Conservation (phyloP, 2,113 vertebrate species). For the Pelusios castaneus region DNA sequence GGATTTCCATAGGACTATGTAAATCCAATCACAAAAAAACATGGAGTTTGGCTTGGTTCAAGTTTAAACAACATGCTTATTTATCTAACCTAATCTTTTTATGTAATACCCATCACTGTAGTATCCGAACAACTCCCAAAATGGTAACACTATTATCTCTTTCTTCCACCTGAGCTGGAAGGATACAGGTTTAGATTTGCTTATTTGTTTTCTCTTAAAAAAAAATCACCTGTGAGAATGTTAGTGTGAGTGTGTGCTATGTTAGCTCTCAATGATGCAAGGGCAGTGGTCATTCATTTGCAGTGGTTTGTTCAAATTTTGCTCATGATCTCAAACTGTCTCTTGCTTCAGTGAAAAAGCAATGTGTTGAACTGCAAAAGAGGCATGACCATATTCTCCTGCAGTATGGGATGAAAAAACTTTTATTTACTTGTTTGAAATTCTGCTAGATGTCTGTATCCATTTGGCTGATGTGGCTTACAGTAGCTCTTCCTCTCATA, state of each 20-base stretch:
- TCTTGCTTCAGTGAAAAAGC: not conserved
- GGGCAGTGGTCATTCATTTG: not conserved
- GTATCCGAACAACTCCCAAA: not conserved
- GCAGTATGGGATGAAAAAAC: not conserved
- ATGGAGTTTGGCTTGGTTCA: not conserved
- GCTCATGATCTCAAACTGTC: not conserved
- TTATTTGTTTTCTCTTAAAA: not conserved
- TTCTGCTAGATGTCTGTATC: not conserved
- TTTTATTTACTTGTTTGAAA: not conserved
- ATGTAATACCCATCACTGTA: not conserved
- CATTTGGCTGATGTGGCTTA: not conserved
- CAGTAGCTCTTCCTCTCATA: not conserved
- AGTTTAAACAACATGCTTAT: fast-evolving
- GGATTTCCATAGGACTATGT: not conserved
- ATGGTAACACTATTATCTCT: not conserved
- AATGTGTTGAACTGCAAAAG: not conserved
- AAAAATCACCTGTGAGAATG: not conserved
- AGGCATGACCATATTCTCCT: not conserved
- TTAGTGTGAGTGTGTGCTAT: not conserved
- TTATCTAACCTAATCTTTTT: not conserved
- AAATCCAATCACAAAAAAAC: not conserved
- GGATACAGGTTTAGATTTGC: not conserved
- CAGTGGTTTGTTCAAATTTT: not conserved
- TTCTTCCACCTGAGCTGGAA: not conserved
- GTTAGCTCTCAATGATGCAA: not conserved